Base-by-base conservation (phyloP, 2,888 invertebrate genomes). In the Cistogaster globosa region DNA sequence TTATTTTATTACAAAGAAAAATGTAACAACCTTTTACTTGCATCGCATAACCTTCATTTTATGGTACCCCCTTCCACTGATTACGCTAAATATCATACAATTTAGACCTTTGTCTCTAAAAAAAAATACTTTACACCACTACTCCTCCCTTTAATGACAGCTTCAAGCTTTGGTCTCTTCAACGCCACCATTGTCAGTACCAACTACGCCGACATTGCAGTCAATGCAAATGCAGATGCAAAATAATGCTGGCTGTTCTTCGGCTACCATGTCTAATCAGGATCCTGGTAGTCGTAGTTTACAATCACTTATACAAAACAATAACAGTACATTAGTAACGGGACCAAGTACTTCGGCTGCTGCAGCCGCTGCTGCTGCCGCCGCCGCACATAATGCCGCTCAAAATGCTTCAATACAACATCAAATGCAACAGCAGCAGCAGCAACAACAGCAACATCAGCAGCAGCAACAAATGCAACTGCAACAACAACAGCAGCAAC, bases 101-200 rank as follows among this genome's bases (percentile, higher is more conserved):
- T 57, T 69, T 58, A 78, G 82, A 55, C 18, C 32, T 32, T 26
- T n/a, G 36, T n/a, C 32, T 71, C 18, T 53, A 77, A 38, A 74
- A 38, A 57, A 60, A 62, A 67, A 68, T 45, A 2, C 58, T 53
- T 58, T 63, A 57, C 51, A 60, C 75, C 38, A 48, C 48, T 67
- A 69, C 75, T 78, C 69, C 57, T 79, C 62, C 81, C 72, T 63
- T 77, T 55, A 83, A 81, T 77, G 72, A 89, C 90, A 93, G 93
- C 91, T 93, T 88, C 93, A 93, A 91, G 93, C 93, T 83, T 90
- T 93, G 90, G 93, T 93, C 74, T 92, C 92, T 71, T 92, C 92
- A 87, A 92, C 92, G 68, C 92, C 92, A 18, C 92, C 92, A 71
- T 87, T 92, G 68, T 92, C 92, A 87, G 91, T 92, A 86, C 92